These are phyloP conservation scores for Scophthalmus maximus DNA, from an alignment of 2,113 vertebrate species.

Conservation along the genomic window DNA sequence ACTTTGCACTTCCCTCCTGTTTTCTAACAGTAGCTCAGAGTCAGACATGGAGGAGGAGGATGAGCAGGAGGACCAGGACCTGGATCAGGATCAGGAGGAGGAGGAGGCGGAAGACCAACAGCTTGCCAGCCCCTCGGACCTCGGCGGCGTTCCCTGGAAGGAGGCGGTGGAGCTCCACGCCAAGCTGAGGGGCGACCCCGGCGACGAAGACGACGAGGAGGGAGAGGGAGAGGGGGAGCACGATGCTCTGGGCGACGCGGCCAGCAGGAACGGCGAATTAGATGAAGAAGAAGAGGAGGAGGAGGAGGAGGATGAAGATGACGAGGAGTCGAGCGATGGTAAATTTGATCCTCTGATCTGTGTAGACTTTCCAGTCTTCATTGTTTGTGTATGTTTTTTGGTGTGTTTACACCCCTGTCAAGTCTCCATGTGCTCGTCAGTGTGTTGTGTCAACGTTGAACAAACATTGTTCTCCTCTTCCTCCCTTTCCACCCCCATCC, in stretches of 20 bases:
- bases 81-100: conserved; percentile 80
- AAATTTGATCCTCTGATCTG: conserved; percentile 22
- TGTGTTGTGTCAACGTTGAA: conserved; percentile 32
- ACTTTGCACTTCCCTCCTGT: not conserved
- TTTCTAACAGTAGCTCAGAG: conserved; percentile 90
- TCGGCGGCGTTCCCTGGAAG: conserved; percentile 94
- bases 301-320: conserved; percentile 65
- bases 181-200: conserved; percentile 85
- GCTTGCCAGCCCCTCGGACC: conserved; percentile 84
- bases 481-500: conserved; percentile 8
- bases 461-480: conserved; percentile 32
- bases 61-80: conserved; percentile 76
- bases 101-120: conserved; percentile 79
- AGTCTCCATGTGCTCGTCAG: not conserved
- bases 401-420: not conserved
- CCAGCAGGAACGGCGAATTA: conserved; percentile 65
- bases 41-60: conserved; percentile 92
- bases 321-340: conserved; percentile 91
- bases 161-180: conserved; percentile 92
- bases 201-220: conserved; percentile 76
- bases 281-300: conserved; percentile 69
- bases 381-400: not conserved
- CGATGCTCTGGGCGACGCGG: conserved; percentile 49
- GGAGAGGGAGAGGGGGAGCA: conserved; percentile 79
- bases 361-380: not conserved